Conservation (phyloP, 2,797 vertebrate genomes). For the Sphaeramia orbicularis region DNA sequence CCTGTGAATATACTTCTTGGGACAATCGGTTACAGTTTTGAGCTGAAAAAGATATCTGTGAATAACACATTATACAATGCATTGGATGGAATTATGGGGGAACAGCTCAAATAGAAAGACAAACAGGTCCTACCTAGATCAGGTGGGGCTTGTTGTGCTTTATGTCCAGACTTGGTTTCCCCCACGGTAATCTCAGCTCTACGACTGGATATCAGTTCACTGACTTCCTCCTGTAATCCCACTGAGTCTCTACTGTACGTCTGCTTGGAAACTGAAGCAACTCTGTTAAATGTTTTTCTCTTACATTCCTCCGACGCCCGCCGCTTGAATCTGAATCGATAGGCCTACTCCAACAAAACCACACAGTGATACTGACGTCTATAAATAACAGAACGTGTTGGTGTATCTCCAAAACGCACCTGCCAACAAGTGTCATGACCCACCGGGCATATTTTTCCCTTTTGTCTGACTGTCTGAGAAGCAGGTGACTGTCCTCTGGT, state of each 20-base stretch:
- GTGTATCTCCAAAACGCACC: conserved; percentile 55
- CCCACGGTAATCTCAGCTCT: conserved; percentile 41
- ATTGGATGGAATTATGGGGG: not conserved
- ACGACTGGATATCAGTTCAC: conserved; percentile 37
- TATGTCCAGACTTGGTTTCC: conserved; percentile 69
- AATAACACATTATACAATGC: conserved; percentile 13
- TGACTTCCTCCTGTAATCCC: conserved; percentile 58
- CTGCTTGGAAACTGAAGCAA: conserved; percentile 39
- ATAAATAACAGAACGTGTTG: conserved; percentile 59
- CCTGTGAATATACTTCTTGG: too few species aligned
- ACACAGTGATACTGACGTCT: conserved; percentile 65
- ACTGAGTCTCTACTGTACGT: conserved; percentile 34
- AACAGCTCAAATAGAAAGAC: conserved; percentile 18
- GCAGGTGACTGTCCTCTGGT: conserved; percentile 54
- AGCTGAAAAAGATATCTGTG: not conserved
- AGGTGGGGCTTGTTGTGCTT: conserved; percentile 67
- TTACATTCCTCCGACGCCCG: conserved; percentile 64
- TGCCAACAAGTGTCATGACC: conserved; percentile 63
- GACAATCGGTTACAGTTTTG: too few species aligned
- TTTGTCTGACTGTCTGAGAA: conserved; percentile 45
- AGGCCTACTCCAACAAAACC: conserved; percentile 51
- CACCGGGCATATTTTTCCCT: conserved; percentile 4
- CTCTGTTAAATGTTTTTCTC: conserved; percentile 24
- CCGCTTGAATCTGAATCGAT: conserved; percentile 51
- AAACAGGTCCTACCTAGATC: conserved; percentile 79